Base-by-base conservation (phyloP, 2,888 invertebrate species). In the Sussaba pulchella region DNA sequence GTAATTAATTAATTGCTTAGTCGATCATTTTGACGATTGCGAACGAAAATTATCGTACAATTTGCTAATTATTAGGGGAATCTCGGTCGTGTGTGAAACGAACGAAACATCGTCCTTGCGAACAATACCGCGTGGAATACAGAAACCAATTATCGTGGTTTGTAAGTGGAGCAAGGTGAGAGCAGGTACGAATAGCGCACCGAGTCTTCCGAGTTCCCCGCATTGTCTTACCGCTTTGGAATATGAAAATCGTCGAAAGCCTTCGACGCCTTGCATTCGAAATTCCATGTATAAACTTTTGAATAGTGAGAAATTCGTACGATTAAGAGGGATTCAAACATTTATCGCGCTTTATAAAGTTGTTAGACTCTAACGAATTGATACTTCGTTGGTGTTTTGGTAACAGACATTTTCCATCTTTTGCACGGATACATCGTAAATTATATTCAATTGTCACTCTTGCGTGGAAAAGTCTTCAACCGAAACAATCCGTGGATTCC, bases 81-180 rank as follows among this genome's bases (percentile, higher is more conserved):
- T n/a, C n/a, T n/a, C n/a, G 21, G 43, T 31, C 31, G 5, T 10
- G 14, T 19, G 10, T 26, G 61, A 39, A 10, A 47, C 41, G 21
- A 41, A 21, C 19, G 36, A 21, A 43, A 26, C 26, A 1, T n/a
- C 24, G 24, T 31, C 57, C 14, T 57, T 54, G 54, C n/a, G 54
- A 21, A 54, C 39, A 67, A 67, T 52, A 12, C n/a, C 14, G 10
- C 31, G 24, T 10, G 26, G 5, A 17, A 12, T 24, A 26, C 24
- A 31, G 12, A 57, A 57, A 57, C 31, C 9, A 14, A 17, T 36
- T 14, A 57, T 64, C 43, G 45, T 63, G n/a, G n/a, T 31, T 31
- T 81, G 73, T 71, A 88, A 88, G 81, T 88, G 77, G 88, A 87
- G 85, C 88, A 87, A 89, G 88, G 89, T 89, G 87, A 84, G 83